phyloP scores from a whole-genome alignment of 2,888 invertebrate species.

The Mongoloraphidia duomilia region DNA sequence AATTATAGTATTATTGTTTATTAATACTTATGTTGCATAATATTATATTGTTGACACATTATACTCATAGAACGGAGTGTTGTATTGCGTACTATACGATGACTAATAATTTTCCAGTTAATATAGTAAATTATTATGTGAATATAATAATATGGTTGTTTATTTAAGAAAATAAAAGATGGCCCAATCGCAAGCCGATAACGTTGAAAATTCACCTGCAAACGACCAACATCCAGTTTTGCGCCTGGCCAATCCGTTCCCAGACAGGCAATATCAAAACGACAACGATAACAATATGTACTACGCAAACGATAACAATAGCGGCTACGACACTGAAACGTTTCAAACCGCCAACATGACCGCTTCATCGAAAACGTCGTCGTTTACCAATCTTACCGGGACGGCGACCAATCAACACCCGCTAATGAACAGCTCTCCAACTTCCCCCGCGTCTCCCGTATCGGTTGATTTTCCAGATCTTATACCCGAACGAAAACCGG shows the following conservation, averaged over 20 bases:
- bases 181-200: neutral
- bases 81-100: too few relatives aligned
- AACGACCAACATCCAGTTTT: slow-evolving; percentile 5
- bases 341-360: neutral
- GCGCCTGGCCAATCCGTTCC: slow-evolving; percentile 3
- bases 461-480: slow-evolving; percentile 28
- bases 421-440: slow-evolving; percentile 21
- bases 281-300: slow-evolving; percentile 7
- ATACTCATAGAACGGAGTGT: too few relatives aligned
- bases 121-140: neutral
- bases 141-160: too few relatives aligned
- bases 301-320: slow-evolving; percentile 2
- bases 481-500: slow-evolving; percentile 22
- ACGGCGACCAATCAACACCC: slow-evolving; percentile 29
- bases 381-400: slow-evolving; percentile 4
- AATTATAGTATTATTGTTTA: too few relatives aligned
- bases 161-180: neutral
- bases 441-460: slow-evolving; percentile 22
- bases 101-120: neutral
- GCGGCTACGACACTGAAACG: neutral
- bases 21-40: too few relatives aligned
- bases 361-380: neutral
- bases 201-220: neutral
- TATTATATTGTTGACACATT: too few relatives aligned
- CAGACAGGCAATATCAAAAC: neutral